Evolutionary conservation across 37 sponge, comb jelly and placozoan species (phyloP).

Genomic region (Theonella swinhoei): DNA sequence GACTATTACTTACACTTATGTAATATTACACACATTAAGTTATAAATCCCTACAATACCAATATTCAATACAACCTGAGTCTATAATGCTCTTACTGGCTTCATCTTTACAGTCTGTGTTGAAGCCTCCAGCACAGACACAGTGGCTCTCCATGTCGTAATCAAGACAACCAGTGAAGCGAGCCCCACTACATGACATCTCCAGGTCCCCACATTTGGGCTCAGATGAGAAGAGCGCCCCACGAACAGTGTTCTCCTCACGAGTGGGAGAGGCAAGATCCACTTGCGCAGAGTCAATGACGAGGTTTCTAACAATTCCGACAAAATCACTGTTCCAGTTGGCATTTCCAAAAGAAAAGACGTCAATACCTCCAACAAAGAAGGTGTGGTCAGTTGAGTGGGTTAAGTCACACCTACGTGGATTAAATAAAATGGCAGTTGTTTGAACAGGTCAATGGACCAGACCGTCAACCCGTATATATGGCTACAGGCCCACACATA

Average conservation of each 20-base stretch:
- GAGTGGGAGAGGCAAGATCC: slow-evolving; percentile 25
- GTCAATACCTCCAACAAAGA: slow-evolving; percentile 49
- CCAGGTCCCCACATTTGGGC: neutral
- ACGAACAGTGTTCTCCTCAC: slow-evolving; percentile 10
- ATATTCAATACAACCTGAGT: too few relatives aligned
- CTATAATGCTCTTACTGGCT: slow-evolving; percentile 23
- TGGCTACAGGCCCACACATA: neutral
- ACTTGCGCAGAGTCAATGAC: slow-evolving; percentile 22
- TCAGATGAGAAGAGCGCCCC: neutral
- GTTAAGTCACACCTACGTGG: slow-evolving; percentile 18
- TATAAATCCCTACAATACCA: too few relatives aligned
- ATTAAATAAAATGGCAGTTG: neutral
- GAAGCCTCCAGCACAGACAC: slow-evolving; percentile 38
- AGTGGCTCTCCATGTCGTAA: slow-evolving; percentile 30
- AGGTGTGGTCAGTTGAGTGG: neutral
- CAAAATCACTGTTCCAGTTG: slow-evolving; percentile 9
- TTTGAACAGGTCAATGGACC: neutral
- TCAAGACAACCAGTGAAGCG: slow-evolving; percentile 30
- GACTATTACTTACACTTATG: neutral
- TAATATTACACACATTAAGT: neutral
- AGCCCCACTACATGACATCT: neutral
- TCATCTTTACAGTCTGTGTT: neutral
- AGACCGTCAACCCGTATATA: neutral
- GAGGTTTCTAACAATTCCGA: slow-evolving; percentile 45
- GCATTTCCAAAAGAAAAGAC: neutral